A percentile compares a stretch with the other conserved stretches of the same genome.
Evolutionary conservation across 2,797 vertebrate genomes (phyloP).

Genomic region (Lagorchestes hirsutus): DNA sequence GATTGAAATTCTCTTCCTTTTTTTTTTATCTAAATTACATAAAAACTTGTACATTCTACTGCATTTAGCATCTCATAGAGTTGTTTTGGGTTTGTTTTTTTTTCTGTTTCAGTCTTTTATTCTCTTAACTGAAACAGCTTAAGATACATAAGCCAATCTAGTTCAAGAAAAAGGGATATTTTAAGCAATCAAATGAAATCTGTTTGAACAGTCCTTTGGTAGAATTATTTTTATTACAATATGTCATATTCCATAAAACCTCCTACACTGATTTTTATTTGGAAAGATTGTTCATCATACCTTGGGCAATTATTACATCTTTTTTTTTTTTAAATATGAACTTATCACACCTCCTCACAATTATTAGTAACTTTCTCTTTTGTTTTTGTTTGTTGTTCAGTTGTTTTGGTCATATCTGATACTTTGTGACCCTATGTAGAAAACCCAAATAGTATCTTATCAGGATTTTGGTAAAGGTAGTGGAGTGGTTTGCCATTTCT

Average conservation of each 20-base stretch:
- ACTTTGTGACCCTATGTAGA: neutral
- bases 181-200: neutral
- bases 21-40: neutral
- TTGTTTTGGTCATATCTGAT: neutral
- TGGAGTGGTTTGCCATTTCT: neutral
- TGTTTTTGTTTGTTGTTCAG: neutral
- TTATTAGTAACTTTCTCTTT: constrained; percentile 15
- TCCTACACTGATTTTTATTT: neutral
- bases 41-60: neutral
- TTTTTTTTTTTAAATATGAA: neutral
- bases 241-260: neutral
- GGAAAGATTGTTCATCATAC: neutral
- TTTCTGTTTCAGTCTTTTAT: neutral
- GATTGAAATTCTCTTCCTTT: neutral
- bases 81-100: neutral
- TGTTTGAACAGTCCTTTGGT: neutral
- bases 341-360: neutral
- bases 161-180: neutral
- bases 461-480: neutral
- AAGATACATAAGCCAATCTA: neutral
- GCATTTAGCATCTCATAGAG: neutral
- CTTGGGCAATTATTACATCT: neutral
- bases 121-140: neutral
- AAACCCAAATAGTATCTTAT: neutral
- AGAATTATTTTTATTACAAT: neutral